Base-by-base conservation (phyloP, 2,113 vertebrate species). In the Seriola quinqueradiata region DNA sequence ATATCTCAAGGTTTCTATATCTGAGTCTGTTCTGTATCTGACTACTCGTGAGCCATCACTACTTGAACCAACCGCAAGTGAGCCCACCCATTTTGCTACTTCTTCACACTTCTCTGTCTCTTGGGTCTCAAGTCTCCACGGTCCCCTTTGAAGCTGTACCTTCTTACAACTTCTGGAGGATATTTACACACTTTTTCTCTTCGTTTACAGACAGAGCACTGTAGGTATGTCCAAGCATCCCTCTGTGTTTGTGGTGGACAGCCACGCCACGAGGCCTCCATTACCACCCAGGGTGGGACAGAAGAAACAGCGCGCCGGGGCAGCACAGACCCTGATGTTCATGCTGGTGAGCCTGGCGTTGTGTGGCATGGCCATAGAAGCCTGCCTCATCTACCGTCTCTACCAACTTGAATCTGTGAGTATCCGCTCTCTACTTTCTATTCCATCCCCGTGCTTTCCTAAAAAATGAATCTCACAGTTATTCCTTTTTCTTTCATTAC, bases 201-300 rank as follows among this genome's bases (percentile, higher is more conserved):
- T 21, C 57, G 25, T 8, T 64, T 19, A 23, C 12, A 77, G 54
- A 76, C 23, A 60, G 25, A 68, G 0, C 4, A 13, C 12, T 13
- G 36, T 19, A 34, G 65, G 7, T 60, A 95, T 95, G 95, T 84
- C 88, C 5, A 73, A 57, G 9, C 78, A 74, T 36, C 95, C 95
- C 1, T 92, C 95, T 0, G 93, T 95, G 54, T 97, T 92, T 4
- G 86, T 94, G 69, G 95, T 97, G 91, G 96, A 97, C 11, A 86
- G 90, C 61, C 64, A 83, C 4, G 79, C 60, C 25, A 85, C 55
- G 0, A 28, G 67, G 36, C 95, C 95, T 28, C 90, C 80, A 8
- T 55, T 96, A 25, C 93, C 87, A 1, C 93, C 89, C 6, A 85
- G 86, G 34, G 50, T 81, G 5, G 46, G 19, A 2, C 42, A 5